Percentiles rank a stretch among this genome's conserved stretches.
These are phyloP conservation scores for Lepidurus packardi DNA, from an alignment of 1,140 invertebrate species.

Conservation along the genomic window DNA sequence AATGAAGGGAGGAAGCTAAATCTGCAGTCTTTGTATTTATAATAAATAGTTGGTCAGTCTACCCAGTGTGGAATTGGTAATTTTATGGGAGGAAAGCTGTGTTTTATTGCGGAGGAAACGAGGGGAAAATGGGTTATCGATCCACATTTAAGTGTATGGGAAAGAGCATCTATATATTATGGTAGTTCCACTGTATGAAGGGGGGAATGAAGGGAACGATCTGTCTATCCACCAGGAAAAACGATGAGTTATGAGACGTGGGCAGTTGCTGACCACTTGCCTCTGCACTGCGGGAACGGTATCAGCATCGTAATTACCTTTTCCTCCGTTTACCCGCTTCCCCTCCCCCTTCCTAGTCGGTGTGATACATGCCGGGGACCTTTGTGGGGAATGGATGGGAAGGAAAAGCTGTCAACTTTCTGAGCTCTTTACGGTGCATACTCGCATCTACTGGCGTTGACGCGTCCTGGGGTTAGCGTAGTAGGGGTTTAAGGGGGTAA, in stretches of 20 bases:
- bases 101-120: background rate
- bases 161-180: background rate
- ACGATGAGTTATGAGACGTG: background rate
- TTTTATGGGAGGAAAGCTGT: background rate
- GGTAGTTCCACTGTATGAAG: background rate
- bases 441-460: background rate
- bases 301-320: slow-evolving; percentile 18
- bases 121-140: background rate
- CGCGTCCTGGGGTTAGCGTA: background rate
- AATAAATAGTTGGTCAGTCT: no score
- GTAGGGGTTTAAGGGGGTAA: background rate
- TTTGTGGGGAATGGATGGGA: background rate
- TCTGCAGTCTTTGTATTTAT: no score
- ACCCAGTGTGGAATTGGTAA: background rate
- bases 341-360: background rate
- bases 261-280: slow-evolving; percentile 12
- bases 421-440: background rate
- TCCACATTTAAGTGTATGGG: background rate
- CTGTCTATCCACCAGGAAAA: background rate
- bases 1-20: no score
- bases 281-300: slow-evolving; percentile 8
- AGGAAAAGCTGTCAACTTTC: background rate
- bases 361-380: background rate
- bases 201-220: background rate
- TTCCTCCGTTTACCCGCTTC: background rate